Evolutionary conservation across 2,113 vertebrate genomes (phyloP), one percentile per base, ranked within the genome.

Genomic region (Phyllostomus hastatus): DNA sequence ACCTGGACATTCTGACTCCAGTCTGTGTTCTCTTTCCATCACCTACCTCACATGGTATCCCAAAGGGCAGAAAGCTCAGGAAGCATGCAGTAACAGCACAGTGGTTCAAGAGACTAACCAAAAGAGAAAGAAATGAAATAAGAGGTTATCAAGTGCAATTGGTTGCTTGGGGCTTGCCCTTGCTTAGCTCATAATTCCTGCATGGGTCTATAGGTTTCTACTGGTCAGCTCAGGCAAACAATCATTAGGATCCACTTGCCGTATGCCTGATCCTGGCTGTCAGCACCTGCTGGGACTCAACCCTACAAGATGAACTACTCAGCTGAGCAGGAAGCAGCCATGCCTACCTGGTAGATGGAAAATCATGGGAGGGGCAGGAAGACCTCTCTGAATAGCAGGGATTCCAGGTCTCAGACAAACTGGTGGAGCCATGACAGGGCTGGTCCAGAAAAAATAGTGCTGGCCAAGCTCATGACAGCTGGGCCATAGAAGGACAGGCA

Each of bases 241-340:
- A n/a, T 70, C 16, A 31, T 52, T 41, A 76, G 61, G 69, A 85
- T 64, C 61, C 64, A 52, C 93, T 46, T 87, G 73, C 86, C 72
- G 61, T 75, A 15, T 0, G 16, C 57, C 75, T 46, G 38, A 91
- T 35, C 78, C 70, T 4, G 11, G 41, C 41, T 91, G 93, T 96
- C 89, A 83, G 82, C 85, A 82, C 88, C 82, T 82, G 67, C 75
- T 88, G 64, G 46, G 52, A 87, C 50, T 70, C 80, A 79, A 38
- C 6, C 46, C 79, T 26, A 61, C 33, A 80, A 59, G 79, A 91
- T 52, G 83, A 97, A 91, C 64, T 66, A 72, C 72, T 67, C 2
- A 4, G 57, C n/a, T 61, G 69, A 70, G 85, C 78, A 93, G 76
- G 93, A 75, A 92, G 48, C 48, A 78, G 59, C 76, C 5, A 14